phyloP scores from a whole-genome alignment of 2,888 invertebrate species.

The Spisula subtruncata region DNA sequence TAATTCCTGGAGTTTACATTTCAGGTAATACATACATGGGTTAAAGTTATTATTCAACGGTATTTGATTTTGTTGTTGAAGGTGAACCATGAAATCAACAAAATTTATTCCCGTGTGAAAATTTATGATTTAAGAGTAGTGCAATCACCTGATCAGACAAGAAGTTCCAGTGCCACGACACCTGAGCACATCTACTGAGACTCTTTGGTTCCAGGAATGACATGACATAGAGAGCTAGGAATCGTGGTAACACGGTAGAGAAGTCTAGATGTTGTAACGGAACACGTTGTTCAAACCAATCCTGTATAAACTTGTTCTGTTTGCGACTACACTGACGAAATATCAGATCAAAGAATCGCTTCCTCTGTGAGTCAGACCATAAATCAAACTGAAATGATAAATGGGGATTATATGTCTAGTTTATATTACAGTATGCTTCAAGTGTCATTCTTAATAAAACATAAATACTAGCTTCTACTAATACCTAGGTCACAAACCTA shows the following conservation, averaged over 20 bases:
- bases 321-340: conserved; percentile 82
- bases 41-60: too few species aligned
- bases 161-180: conserved; percentile 87
- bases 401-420: background rate
- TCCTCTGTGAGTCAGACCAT: conserved; percentile 87
- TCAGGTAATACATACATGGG: too few species aligned
- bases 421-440: too few species aligned
- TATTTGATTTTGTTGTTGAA: too few species aligned
- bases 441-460: too few species aligned
- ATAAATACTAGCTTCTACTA: too few species aligned
- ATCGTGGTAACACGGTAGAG: conserved; percentile 84
- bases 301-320: conserved; percentile 86
- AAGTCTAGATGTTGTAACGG: conserved; percentile 85
- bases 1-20: too few species aligned
- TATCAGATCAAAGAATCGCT: conserved; percentile 84
- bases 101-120: too few species aligned
- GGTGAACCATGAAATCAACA: too few species aligned
- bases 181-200: conserved; percentile 84
- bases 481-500: too few species aligned
- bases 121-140: background rate
- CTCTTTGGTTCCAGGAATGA: conserved; percentile 87
- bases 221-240: conserved; percentile 86
- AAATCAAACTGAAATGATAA: conserved; percentile 85
- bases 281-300: conserved; percentile 85
- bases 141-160: conserved; percentile 86